Evolutionary conservation across 2,797 vertebrate genomes (phyloP).

Genomic region (Anguilla anguilla): DNA sequence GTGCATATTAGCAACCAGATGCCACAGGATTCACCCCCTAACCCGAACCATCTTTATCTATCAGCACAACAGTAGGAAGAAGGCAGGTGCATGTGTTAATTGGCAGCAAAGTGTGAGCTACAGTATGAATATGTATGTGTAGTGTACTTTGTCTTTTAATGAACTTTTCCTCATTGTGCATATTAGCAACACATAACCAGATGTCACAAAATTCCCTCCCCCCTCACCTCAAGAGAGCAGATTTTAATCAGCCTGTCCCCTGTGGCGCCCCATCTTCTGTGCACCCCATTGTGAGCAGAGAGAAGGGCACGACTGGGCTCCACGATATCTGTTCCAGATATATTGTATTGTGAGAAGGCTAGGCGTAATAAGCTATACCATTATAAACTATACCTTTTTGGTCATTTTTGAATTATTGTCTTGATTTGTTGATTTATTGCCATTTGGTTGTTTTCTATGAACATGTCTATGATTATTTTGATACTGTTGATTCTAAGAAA

Average conservation of each 20-base stretch:
- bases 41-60: neutral
- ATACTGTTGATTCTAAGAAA: too few species aligned
- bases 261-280: neutral
- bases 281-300: neutral
- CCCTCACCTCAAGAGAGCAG: neutral
- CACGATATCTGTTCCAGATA: conserved; percentile 6
- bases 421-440: too few species aligned
- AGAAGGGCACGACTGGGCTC: neutral
- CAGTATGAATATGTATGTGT: neutral
- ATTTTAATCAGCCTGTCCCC: neutral
- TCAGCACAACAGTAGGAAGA: neutral
- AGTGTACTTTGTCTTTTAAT: neutral
- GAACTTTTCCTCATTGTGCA: neutral
- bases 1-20: too few species aligned
- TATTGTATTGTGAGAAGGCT: neutral
- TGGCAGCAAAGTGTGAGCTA: neutral
- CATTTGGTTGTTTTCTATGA: too few species aligned
- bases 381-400: too few species aligned
- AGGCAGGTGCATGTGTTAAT: neutral
- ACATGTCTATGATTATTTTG: too few species aligned
- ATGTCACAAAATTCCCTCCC: neutral
- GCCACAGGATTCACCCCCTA: too few species aligned
- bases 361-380: too few species aligned
- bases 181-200: neutral
- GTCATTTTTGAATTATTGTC: too few species aligned